These are phyloP conservation scores for Diadema setosum DNA, from an alignment of 35 echinoderm and acorn worm genomes.

Conservation along the genomic window DNA sequence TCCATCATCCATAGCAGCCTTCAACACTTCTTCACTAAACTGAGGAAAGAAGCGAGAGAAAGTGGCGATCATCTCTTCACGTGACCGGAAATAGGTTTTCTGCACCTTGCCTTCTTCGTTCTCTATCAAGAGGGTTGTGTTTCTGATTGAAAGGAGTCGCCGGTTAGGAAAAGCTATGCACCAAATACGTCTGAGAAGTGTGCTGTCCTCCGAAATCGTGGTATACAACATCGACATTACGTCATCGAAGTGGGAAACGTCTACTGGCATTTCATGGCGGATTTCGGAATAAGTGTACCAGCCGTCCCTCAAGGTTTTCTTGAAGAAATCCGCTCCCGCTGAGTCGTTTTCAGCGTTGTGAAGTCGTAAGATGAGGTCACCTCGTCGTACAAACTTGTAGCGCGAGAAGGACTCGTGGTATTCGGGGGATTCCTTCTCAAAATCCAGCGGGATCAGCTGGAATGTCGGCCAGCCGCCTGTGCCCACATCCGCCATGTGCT, in stretches of 20 bases:
- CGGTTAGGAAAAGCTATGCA: neutral
- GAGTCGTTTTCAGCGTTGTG: neutral
- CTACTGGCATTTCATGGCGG: neutral
- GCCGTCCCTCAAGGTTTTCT: neutral
- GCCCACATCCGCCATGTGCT: slow-evolving; percentile 52
- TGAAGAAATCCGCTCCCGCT: neutral
- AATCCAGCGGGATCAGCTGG: slow-evolving; percentile 46
- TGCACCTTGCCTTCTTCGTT: neutral
- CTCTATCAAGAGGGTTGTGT: neutral
- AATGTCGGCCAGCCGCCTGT: slow-evolving; percentile 32
- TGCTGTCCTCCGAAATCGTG: too few relatives aligned
- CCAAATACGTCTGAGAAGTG: neutral
- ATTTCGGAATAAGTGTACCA: neutral
- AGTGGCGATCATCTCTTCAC: neutral
- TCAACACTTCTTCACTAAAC: neutral
- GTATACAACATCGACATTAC: neutral
- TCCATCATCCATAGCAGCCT: neutral
- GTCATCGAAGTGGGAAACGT: neutral
- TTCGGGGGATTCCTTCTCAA: slow-evolving; percentile 42
- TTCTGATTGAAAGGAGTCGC: neutral
- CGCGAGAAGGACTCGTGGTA: slow-evolving; percentile 29
- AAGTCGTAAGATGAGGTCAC: neutral
- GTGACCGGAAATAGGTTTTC: neutral
- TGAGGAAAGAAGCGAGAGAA: neutral
- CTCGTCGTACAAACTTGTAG: slow-evolving; percentile 43